Evolutionary conservation across 1,140 invertebrate genomes (phyloP).

Genomic region (Grapholita molesta): DNA sequence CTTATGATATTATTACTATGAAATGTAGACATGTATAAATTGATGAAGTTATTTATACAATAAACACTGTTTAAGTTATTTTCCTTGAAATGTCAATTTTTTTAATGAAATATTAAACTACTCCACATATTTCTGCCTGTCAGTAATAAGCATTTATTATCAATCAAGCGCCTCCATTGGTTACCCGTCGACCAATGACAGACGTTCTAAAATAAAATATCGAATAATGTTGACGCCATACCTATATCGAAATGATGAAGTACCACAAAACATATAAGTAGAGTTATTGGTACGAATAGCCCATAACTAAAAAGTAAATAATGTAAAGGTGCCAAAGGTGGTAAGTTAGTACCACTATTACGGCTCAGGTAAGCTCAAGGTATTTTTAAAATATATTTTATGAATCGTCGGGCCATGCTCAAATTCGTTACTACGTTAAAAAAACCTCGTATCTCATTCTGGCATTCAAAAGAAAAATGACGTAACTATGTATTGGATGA

Average conservation of each 20-base stretch:
- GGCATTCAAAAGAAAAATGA: too few relatives aligned
- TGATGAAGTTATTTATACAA: too few relatives aligned
- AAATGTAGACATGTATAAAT: too few relatives aligned
- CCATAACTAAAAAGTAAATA: neutral
- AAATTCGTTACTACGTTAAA: too few relatives aligned
- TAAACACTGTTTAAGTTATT: neutral
- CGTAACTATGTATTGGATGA: too few relatives aligned
- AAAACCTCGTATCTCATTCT: too few relatives aligned
- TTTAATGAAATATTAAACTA: neutral
- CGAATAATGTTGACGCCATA: constrained; percentile 24
- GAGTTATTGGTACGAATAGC: neutral
- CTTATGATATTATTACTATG: too few relatives aligned
- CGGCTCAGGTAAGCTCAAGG: too few relatives aligned
- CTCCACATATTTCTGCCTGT: constrained; percentile 25
- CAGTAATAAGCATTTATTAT: constrained; percentile 27
- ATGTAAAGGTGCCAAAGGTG: too few relatives aligned
- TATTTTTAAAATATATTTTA: too few relatives aligned
- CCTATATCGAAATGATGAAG: constrained; percentile 8
- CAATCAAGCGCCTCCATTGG: constrained; percentile 38
- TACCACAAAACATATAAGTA: neutral
- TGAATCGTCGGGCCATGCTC: too few relatives aligned
- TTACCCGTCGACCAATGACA: constrained; percentile 31
- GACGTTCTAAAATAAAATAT: constrained; percentile 34
- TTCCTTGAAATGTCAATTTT: neutral
- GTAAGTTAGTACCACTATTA: too few relatives aligned